Base-by-base conservation (phyloP, 2,888 invertebrate genomes). In the Watsonalla binaria region DNA sequence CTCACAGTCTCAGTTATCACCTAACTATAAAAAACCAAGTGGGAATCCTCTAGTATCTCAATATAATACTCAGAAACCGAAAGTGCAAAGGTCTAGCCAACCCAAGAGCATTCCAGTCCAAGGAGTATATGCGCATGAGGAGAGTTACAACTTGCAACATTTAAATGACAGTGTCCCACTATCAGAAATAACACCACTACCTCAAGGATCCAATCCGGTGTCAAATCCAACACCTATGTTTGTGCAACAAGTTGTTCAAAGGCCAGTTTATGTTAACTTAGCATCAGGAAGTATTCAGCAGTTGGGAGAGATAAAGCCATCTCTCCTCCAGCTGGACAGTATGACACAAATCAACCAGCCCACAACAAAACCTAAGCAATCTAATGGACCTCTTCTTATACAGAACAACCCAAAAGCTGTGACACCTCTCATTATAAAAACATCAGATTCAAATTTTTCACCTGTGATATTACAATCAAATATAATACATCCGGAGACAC, bases 401-500 rank as follows among this genome's bases (percentile, higher is more conserved):
- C 89, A 85, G 53, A 88, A 82, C 59, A 84, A 77, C 72, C 57
- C 78, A 24, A 89, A 89, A 66, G 78, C 78, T 49, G 75, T 86
- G 9, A 78, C 82, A 48, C 90, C 91, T 7, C 70, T 91, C 39
- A 80, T 90, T 53, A 61, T 91, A 45, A 90, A 90, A 73, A 87
- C 75, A 13, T 65, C 82, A 34, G 91, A 91, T 78, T 63, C 84
- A n/a, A 89, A 78, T 62, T 88, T 90, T 60, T 86, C 90, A 50
- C 92, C 94, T 67, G 92, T 95, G 46, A 90, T 95, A 51, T 82
- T 95, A 51, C 94, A 94, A 75, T 92, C 94, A 5, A 94, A 93
- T 80, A 80, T 93, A 55, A 84, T 93, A 9, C 92, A 90, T 70
- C 76, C 92, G 9, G 91, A 86, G 52, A 78, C 84, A 33, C 90